Evolutionary conservation across 2,797 vertebrate genomes (phyloP).

Genomic region (Phataginus tetradactyla): DNA sequence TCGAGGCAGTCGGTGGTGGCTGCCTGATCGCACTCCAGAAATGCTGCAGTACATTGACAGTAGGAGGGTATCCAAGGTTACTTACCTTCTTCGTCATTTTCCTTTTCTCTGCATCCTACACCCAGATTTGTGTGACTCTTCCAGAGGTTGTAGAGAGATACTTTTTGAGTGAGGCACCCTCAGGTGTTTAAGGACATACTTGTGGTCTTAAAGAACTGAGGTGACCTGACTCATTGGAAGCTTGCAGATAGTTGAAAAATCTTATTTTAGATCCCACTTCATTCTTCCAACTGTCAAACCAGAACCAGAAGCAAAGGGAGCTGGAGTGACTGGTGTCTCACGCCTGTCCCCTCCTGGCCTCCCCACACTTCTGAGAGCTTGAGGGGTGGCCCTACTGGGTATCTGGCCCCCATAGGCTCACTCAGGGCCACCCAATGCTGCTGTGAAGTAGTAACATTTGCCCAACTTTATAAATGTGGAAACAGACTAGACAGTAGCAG

Average conservation of each 20-base stretch:
- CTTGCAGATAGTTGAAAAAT: neutral
- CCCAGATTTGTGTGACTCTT: neutral
- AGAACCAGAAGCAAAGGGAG: slow-evolving; percentile 42
- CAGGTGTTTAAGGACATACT: neutral
- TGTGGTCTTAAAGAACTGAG: neutral
- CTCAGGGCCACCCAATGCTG: neutral
- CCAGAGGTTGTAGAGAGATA: neutral
- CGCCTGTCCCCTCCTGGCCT: neutral
- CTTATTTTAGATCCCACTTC: slow-evolving; percentile 5
- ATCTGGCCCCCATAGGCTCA: neutral
- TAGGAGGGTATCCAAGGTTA: fast-evolving
- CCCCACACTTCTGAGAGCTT: neutral
- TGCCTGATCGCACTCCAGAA: neutral
- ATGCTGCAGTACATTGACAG: neutral
- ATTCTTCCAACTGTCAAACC: neutral
- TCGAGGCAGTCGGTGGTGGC: neutral
- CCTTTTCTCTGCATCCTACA: neutral
- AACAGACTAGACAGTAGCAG: slow-evolving; percentile 52
- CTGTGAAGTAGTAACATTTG: neutral
- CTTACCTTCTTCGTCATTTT: neutral
- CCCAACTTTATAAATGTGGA: neutral
- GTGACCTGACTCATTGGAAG: neutral
- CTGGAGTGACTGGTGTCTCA: neutral
- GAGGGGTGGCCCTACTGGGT: too few species aligned
- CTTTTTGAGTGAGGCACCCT: neutral